These are phyloP conservation scores for Falco berigora DNA, from an alignment of 2,797 vertebrate genomes.

Conservation along the genomic window DNA sequence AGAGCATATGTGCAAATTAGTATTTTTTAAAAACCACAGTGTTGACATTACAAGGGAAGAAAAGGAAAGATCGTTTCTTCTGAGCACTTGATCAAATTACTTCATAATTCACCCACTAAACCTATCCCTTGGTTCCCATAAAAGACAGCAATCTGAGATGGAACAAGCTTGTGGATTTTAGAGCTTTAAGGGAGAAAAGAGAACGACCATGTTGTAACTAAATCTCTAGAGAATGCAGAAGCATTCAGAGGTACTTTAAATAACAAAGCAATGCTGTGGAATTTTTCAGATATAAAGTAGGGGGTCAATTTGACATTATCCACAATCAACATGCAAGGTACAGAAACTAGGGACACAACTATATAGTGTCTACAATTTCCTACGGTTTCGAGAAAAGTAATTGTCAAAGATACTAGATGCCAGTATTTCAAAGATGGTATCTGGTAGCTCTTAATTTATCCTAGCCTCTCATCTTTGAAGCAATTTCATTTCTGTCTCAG, in stretches of 20 bases:
- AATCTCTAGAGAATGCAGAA: neutral
- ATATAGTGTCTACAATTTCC: neutral
- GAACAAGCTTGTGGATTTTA: neutral
- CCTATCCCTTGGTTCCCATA: neutral
- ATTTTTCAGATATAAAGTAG: neutral
- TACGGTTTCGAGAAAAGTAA: neutral
- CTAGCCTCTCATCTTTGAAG: conserved; percentile 17
- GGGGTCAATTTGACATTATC: neutral
- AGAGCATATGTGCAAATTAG: neutral
- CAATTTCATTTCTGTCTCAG: neutral
- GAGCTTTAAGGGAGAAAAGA: neutral
- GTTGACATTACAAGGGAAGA: conserved; percentile 50
- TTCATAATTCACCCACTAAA: conserved; percentile 19
- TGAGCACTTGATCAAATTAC: conserved; percentile 28
- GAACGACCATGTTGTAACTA: neutral
- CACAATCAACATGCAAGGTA: neutral
- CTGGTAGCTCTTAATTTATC: conserved; percentile 12
- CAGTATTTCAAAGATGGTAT: neutral
- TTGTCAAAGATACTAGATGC: neutral
- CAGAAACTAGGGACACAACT: neutral
- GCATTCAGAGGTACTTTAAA: neutral
- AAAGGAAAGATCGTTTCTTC: conserved; percentile 36
- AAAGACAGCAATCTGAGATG: neutral
- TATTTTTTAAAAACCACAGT: conserved; percentile 45
- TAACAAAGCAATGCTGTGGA: neutral